Evolutionary conservation across 2,888 invertebrate genomes (phyloP), one percentile per base, ranked within the genome.

Genomic region (Sceliomorpha sp.): DNA sequence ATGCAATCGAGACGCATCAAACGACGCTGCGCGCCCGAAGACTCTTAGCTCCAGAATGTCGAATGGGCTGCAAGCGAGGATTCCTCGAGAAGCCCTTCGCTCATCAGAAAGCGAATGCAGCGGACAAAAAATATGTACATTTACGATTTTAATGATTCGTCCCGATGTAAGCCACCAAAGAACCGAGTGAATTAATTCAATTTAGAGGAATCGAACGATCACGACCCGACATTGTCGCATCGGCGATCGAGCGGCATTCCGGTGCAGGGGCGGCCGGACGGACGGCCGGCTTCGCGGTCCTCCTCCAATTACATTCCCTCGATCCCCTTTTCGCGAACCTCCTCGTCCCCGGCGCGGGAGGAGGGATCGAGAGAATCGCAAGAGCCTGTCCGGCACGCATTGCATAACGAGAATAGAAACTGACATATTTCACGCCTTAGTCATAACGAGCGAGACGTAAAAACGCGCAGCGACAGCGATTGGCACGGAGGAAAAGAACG

Each of bases 241-340:
- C 64, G 60, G 20, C 40, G 50, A 70, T 70, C 59, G 55, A 64
- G 44, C 51, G 70, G 32, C 70, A 70, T 70, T 70, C 70, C 70
- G 34, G 44, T 55, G 55, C 60, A 70, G 44, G 51, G 62, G 58
- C 59, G 59, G 64, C 58, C 50, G 51, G 62, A 51, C 59, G 59
- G 64, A 51, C 50, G 51, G 37, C 44, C 63, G 34, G 50, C 47
- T 50, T 64, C 15, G 64, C 37, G 29, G 27, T 53, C 32, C 2
- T 47, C 34, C 48, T 47, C 48, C 59, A 53, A 55, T 70, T 56
- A 42, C 56, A 63, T 64, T 58, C 42, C 31, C 17, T 42, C 12
- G 20, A 12, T n/a, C 31, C 31, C 31, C 31, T 10, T 12, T 31
- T 31, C 29, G 12, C 13, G 32, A 40, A 14, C 36, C 26, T 26